phyloP scores from a whole-genome alignment of 2,113 vertebrate genomes.

The Orthonyx spaldingii region DNA sequence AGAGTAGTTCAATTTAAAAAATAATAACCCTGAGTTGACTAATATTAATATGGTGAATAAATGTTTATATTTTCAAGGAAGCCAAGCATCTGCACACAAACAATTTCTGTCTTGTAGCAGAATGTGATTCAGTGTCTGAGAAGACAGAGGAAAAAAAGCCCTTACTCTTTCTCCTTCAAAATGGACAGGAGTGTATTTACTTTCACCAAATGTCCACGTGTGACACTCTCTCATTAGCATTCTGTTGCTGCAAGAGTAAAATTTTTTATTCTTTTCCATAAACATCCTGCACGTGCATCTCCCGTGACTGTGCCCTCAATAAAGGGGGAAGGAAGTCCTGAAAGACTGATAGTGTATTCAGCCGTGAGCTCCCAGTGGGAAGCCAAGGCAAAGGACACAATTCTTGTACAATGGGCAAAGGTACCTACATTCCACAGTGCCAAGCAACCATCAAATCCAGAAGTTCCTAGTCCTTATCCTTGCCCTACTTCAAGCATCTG shows the following conservation, averaged over 20 bases:
- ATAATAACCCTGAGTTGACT: neutral
- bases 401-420: constrained; percentile 16
- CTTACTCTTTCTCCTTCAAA: neutral
- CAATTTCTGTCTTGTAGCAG: neutral
- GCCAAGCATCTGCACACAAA: neutral
- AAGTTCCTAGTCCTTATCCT: neutral
- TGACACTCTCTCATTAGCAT: neutral
- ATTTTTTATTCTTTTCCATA: neutral
- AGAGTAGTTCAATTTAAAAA: neutral
- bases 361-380: neutral
- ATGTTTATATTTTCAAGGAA: constrained; percentile 8
- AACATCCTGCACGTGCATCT: neutral
- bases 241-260: neutral
- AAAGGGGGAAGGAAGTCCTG: neutral
- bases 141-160: neutral
- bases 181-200: neutral
- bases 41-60: neutral
- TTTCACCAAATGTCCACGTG: neutral
- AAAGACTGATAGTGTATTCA: neutral
- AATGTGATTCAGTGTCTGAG: neutral
- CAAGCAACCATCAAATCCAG: constrained; percentile 38
- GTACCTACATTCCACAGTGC: constrained; percentile 38
- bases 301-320: neutral
- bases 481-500: constrained; percentile 7
- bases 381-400: constrained; percentile 12